Evolutionary conservation across 2,888 invertebrate species (phyloP).

Genomic region (Cephus nigrinus): DNA sequence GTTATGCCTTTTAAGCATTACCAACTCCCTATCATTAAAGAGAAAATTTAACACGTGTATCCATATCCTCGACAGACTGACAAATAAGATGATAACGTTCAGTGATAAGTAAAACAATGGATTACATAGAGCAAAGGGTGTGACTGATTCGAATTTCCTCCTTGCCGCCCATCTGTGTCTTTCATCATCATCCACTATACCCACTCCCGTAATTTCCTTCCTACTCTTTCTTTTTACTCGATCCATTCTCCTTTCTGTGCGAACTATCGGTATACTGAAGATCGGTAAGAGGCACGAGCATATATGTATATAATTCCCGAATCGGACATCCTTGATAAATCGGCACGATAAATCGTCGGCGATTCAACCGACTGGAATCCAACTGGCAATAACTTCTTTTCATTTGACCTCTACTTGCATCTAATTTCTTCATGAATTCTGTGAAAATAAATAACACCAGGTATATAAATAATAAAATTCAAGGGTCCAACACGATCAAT

Average conservation of each 20-base stretch:
- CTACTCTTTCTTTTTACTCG: neutral
- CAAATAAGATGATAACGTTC: neutral
- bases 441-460: neutral
- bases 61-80: neutral
- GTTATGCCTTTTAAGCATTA: neutral
- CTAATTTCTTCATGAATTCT: neutral
- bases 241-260: neutral
- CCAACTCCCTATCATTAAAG: neutral
- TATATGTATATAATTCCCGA: neutral
- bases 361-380: neutral
- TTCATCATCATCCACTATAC: neutral
- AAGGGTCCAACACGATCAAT: neutral
- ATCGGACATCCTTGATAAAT: neutral
- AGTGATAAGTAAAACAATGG: neutral
- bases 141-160: neutral
- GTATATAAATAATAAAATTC: neutral
- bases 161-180: neutral
- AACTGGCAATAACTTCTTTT: neutral
- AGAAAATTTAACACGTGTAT: neutral
- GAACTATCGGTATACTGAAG: neutral
- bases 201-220: neutral
- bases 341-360: neutral
- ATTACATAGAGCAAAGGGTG: neutral
- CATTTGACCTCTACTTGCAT: neutral
- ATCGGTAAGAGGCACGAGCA: neutral